These are phyloP conservation scores for Ips nitidus DNA, from an alignment of 1,140 invertebrate species.

Conservation along the genomic window DNA sequence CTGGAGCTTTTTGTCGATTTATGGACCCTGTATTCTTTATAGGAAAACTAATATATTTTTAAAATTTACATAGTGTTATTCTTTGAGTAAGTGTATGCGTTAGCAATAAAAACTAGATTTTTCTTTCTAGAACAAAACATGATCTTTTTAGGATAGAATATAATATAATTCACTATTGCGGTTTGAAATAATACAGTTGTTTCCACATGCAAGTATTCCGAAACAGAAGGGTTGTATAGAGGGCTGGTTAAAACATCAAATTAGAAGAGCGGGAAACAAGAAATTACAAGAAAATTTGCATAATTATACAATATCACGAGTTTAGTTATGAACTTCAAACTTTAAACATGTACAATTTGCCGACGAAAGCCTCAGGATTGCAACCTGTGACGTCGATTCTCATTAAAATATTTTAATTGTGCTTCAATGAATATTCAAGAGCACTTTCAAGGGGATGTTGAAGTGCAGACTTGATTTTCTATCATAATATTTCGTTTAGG, in stretches of 20 bases:
- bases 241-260: slow-evolving; percentile 15
- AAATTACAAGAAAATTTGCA: slow-evolving; percentile 42
- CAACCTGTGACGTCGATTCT: slow-evolving; percentile 38
- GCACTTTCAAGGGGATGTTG: not conserved
- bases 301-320: slow-evolving; percentile 48
- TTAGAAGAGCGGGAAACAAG: slow-evolving; percentile 27
- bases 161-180: not conserved
- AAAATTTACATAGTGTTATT: not conserved
- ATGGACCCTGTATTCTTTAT: too few species aligned
- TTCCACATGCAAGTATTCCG: not conserved
- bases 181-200: not conserved
- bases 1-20: too few species aligned
- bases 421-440: slow-evolving; percentile 45
- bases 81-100: not conserved
- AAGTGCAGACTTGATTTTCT: not conserved
- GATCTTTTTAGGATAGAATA: not conserved
- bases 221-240: slow-evolving; percentile 20
- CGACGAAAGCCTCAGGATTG: slow-evolving; percentile 30
- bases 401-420: slow-evolving; percentile 49
- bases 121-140: not conserved
- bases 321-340: slow-evolving; percentile 37
- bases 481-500: too few species aligned
- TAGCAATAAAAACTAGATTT: not conserved
- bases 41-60: too few species aligned
- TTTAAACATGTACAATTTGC: slow-evolving; percentile 38